These are phyloP conservation scores for Macaca mulatta DNA, from an alignment of 2,113 vertebrate species.

Conservation along the genomic window DNA sequence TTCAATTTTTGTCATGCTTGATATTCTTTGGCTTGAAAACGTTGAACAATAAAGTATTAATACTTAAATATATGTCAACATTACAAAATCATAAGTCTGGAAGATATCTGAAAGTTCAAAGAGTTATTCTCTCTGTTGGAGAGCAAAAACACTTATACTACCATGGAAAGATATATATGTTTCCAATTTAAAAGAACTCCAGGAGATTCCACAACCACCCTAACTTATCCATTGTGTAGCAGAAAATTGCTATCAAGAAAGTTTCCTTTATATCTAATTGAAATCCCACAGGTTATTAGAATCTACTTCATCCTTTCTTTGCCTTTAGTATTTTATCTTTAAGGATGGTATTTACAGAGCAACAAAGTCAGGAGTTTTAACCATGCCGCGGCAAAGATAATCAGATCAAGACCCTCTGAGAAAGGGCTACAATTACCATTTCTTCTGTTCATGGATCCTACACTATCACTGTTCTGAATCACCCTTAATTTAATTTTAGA, in stretches of 20 bases:
- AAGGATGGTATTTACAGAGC: not conserved
- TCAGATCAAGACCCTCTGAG: not conserved
- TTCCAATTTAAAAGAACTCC: conserved; percentile 14
- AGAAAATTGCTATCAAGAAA: conserved; percentile 18
- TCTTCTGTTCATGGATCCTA: not conserved
- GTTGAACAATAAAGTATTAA: not conserved
- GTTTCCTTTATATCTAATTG: not conserved
- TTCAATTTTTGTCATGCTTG: not conserved
- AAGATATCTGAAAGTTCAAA: not conserved
- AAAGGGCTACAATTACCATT: not conserved
- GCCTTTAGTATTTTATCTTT: not conserved
- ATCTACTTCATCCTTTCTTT: not conserved
- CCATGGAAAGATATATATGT: not conserved
- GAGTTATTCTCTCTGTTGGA: not conserved
- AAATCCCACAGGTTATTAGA: not conserved
- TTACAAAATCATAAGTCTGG: conserved; percentile 1
- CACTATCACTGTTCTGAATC: not conserved
- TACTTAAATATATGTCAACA: not conserved
- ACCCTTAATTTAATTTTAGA: not conserved
- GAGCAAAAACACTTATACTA: not conserved
- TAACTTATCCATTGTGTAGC: not conserved
- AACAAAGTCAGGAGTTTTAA: not conserved
- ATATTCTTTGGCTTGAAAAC: not conserved
- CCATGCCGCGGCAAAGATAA: not conserved
- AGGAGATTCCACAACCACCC: not conserved